Base-by-base conservation (phyloP, 2,113 vertebrate genomes). In the Mugil cephalus region DNA sequence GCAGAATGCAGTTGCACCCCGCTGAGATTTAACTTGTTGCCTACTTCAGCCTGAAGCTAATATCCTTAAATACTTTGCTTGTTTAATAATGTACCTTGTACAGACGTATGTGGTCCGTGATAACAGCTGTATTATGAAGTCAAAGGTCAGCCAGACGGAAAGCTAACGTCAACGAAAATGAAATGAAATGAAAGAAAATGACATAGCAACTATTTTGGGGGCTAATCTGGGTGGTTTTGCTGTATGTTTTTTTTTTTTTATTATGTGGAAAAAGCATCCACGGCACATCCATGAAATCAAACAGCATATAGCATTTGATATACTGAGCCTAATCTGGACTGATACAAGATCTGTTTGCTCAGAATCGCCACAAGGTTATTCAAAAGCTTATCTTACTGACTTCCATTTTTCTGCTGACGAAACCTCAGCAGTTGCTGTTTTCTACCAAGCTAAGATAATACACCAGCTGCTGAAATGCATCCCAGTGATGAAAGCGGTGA, bases 341-440 rank as follows among this genome's bases (percentile, higher is more conserved):
- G 46, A 43, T 50, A 42, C 36, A 34, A 47, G 47, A 60, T 62
- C 38, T 35, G 59, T 87, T 66, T 62, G 54, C 63, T 50, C 50
- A 45, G 52, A 75, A 72, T 69, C 58, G 80, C 43, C 38, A 51
- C 11, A 21, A 12, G 38, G 10, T 79, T 80, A 69, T 59, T 21
- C 71, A 79, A 77, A 68, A 45, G 7, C 17, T 52, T 42, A 14
- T 56, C 42, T 36, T 36, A 17, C 46, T 48, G 48, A 56, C 9
- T 43, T 18, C 38, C 0, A 24, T 42, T 59, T n/a, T 52, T n/a
- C 50, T 38, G 30, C 4, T 14, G 19, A 12, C 35, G 1, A 14
- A 7, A 39, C 8, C 11, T 55, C 42, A 50, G 42, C 87, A 84
- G 82, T 63, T 87, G 67, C 62, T 82, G 82, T 80, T 83, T 70